Percentiles rank a stretch among this genome's conserved stretches.
These are phyloP conservation scores for Prolemur simus DNA, from an alignment of 2,113 vertebrate species.

Conservation along the genomic window DNA sequence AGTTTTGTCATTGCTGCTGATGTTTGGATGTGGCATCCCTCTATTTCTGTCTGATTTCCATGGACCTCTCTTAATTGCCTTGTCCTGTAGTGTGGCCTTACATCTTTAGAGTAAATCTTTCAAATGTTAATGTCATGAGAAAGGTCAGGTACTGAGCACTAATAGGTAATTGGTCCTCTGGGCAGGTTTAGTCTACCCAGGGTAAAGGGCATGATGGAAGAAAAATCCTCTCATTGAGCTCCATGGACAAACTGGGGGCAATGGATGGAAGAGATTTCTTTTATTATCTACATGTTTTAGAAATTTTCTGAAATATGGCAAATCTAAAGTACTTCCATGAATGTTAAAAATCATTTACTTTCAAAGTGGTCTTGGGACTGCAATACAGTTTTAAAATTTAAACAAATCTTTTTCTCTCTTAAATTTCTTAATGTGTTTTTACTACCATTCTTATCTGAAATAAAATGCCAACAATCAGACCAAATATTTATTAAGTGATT, in stretches of 20 bases:
- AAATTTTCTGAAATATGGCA: not conserved
- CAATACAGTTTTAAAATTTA: not conserved
- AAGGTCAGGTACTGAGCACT: slow-evolving; percentile 15
- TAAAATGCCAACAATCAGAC: not conserved
- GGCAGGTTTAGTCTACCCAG: not conserved
- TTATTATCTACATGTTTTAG: not conserved
- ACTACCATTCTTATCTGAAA: not conserved
- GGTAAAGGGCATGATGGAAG: not conserved
- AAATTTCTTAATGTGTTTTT: not conserved
- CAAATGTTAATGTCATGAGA: not conserved
- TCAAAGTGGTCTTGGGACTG: not conserved
- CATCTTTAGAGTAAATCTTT: not conserved
- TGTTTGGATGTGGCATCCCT: no score
- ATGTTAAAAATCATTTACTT: not conserved
- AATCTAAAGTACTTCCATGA: not conserved
- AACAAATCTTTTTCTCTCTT: not conserved
- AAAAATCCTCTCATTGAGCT: not conserved
- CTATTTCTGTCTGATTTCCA: not conserved
- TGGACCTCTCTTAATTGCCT: not conserved
- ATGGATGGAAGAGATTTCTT: not conserved
- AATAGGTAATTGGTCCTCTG: slow-evolving; percentile 6
- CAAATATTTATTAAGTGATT: not conserved
- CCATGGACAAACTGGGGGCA: not conserved
- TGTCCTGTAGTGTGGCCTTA: not conserved
- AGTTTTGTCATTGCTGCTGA: not conserved